These are phyloP conservation scores for Euzophera pinguis DNA, from an alignment of 2,888 invertebrate genomes.

Conservation along the genomic window DNA sequence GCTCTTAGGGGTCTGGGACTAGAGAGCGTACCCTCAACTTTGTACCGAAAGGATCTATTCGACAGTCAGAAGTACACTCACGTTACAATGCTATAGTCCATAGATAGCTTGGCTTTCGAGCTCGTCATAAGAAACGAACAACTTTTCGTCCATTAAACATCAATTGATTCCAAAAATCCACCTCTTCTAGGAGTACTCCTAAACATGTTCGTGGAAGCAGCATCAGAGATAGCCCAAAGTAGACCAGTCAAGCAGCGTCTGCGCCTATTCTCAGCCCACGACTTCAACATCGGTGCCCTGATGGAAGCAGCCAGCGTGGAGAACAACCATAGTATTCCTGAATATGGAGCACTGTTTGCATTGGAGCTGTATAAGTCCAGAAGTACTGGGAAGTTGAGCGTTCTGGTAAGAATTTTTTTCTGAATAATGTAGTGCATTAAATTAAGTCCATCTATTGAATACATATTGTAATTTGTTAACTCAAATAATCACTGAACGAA, in stretches of 20 bases:
- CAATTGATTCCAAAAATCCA: neutral
- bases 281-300: constrained; percentile 65
- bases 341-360: constrained; percentile 57
- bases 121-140: too few relatives aligned
- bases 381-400: constrained; percentile 42
- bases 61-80: too few relatives aligned
- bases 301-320: constrained; percentile 55
- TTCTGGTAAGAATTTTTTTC: constrained; percentile 48
- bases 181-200: constrained; percentile 53
- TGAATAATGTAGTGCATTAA: too few relatives aligned
- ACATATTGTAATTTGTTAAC: too few relatives aligned
- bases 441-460: too few relatives aligned
- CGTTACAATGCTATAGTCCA: too few relatives aligned
- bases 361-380: constrained; percentile 54
- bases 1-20: too few relatives aligned
- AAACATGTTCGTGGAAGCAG: constrained; percentile 50
- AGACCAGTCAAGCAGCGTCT: constrained; percentile 41
- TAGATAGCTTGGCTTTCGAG: too few relatives aligned
- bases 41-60: too few relatives aligned
- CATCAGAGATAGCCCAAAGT: constrained; percentile 43
- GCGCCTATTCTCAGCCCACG: constrained; percentile 55
- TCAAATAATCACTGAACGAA: too few relatives aligned
- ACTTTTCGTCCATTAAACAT: too few relatives aligned
- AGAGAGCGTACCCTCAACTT: too few relatives aligned
- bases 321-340: constrained; percentile 48